Evolutionary conservation across 2,797 vertebrate genomes (phyloP).

Genomic region (Siniperca obscura): DNA sequence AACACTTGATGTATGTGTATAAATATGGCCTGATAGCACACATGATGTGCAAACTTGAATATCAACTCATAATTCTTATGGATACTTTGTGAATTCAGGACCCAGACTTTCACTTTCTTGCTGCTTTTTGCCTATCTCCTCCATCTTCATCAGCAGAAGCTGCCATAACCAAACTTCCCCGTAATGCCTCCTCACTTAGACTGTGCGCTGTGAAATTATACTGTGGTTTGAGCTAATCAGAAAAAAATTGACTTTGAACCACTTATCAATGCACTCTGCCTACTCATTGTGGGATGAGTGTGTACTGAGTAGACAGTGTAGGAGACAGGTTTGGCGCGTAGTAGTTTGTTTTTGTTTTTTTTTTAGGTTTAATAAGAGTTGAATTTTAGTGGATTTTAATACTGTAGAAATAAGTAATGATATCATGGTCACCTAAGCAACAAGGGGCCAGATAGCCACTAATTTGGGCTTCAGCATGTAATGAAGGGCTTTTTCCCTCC

Average conservation of each 20-base stretch:
- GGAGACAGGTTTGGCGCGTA: constrained; percentile 11
- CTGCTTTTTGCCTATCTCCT: constrained; percentile 40
- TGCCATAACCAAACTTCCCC: constrained; percentile 41
- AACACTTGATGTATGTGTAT: constrained; percentile 1
- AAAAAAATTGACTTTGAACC: constrained; percentile 30
- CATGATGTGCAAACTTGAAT: not conserved
- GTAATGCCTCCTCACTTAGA: constrained; percentile 32
- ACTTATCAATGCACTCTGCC: constrained; percentile 17
- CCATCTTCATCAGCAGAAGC: constrained; percentile 46
- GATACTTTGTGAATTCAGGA: constrained; percentile 39
- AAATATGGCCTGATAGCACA: not conserved
- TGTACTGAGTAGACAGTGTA: constrained; percentile 25
- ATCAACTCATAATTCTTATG: constrained; percentile 22
- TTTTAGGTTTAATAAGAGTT: constrained; percentile 55
- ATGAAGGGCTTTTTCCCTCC: constrained; percentile 36
- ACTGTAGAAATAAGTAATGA: constrained; percentile 40
- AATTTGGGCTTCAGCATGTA: constrained; percentile 50
- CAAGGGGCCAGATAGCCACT: constrained; percentile 33
- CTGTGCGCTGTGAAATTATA: constrained; percentile 55
- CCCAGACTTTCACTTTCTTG: constrained; percentile 11
- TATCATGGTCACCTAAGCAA: constrained; percentile 20
- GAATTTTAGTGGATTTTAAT: constrained; percentile 74
- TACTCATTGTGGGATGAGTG: constrained; percentile 21
- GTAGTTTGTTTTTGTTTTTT: constrained; percentile 42
- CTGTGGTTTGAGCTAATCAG: constrained; percentile 34